phyloP scores from a whole-genome alignment of 2,888 invertebrate species.

The Lepidocyrtoides sp. region DNA sequence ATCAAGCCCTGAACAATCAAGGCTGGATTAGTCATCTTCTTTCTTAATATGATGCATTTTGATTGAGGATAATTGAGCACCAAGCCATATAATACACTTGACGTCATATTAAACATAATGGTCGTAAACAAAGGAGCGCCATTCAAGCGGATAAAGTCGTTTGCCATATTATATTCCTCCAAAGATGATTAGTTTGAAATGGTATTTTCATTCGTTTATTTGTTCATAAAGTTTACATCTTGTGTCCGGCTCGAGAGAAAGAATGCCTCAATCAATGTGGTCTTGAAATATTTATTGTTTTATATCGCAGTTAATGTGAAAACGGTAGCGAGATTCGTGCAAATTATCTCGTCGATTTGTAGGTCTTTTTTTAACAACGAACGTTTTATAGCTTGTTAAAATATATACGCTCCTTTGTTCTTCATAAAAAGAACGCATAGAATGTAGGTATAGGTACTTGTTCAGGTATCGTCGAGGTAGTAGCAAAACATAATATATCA shows the following conservation, averaged over 20 bases:
- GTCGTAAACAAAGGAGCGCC: slow-evolving; percentile 72
- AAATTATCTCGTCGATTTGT: slow-evolving; percentile 59
- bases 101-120: slow-evolving; percentile 59
- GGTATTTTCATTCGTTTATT: slow-evolving; percentile 1
- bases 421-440: neutral
- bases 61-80: slow-evolving; percentile 59
- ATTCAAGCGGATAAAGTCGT: neutral
- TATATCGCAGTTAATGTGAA: neutral
- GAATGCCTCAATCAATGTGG: neutral
- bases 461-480: neutral
- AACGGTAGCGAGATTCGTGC: slow-evolving; percentile 62
- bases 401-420: neutral
- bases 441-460: neutral
- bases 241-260: neutral
- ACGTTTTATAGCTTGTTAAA: too few relatives aligned
- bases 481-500: neutral
- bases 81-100: slow-evolving; percentile 34
- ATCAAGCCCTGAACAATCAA: neutral
- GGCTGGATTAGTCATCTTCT: slow-evolving; percentile 52
- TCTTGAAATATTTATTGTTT: neutral
- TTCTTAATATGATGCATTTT: slow-evolving; percentile 8
- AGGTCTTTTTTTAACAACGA: slow-evolving; percentile 55
- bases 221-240: neutral
- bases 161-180: neutral
- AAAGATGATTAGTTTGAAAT: neutral